Evolutionary conservation across 2,113 vertebrate genomes (phyloP).

Genomic region (Galeopterus variegatus): DNA sequence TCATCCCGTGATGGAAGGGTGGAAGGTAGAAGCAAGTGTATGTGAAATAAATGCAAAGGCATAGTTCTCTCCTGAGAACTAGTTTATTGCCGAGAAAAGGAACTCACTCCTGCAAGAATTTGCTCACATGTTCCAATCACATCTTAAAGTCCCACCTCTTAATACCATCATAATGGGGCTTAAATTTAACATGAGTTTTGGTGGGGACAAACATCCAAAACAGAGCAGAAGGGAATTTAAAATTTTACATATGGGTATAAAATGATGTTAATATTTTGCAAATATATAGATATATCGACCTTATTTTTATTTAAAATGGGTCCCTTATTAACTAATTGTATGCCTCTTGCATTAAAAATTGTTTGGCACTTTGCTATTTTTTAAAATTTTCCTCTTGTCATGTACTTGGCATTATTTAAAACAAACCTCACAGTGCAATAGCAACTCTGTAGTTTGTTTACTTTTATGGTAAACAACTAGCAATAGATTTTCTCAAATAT

Average conservation of each 20-base stretch:
- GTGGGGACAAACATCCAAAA: too few species aligned
- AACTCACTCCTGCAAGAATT: too few species aligned
- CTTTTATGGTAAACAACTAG: slow-evolving; percentile 15
- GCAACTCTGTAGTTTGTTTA: neutral
- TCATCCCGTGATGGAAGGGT: neutral
- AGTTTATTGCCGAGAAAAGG: too few species aligned
- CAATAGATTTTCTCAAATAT: neutral
- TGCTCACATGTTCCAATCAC: too few species aligned
- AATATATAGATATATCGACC: neutral
- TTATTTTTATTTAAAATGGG: neutral
- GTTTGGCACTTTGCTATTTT: neutral
- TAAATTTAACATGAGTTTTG: too few species aligned
- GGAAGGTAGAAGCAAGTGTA: too few species aligned
- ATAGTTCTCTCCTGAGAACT: too few species aligned
- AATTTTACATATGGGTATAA: neutral
- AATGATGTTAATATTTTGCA: neutral
- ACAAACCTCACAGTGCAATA: neutral
- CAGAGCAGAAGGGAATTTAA: neutral
- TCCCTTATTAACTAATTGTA: neutral
- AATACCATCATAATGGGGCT: too few species aligned
- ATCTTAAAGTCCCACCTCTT: too few species aligned
- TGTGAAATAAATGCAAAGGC: too few species aligned
- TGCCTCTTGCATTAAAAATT: neutral
- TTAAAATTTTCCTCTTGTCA: neutral
- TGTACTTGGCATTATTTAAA: neutral